Evolutionary conservation across 2,888 invertebrate genomes (phyloP), one percentile per base, ranked within the genome.

Genomic region (Chelonus formosanus): DNA sequence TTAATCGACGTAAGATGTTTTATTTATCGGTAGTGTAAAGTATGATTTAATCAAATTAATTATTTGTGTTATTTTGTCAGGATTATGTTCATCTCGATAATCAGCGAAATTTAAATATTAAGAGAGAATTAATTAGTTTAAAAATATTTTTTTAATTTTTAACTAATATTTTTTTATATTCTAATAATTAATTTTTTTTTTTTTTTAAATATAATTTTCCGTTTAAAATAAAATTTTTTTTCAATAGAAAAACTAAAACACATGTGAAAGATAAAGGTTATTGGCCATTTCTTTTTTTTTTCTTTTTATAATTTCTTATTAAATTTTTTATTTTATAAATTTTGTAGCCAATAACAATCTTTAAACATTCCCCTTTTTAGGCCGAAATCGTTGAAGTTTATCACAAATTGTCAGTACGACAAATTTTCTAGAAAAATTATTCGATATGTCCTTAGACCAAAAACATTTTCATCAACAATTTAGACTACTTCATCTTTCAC

Each of bases 341-440:
- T 20, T 20, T 20, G 20, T 20, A 20, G 20, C 20, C 20, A 20
- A 20, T 20, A 20, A 20, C 20, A 20, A 20, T 20, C 20, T 20
- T 20, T 20, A 20, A 20, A 20, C 20, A 20, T 20, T 20, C 20
- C 20, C 20, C 20, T 20, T 20, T 20, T 59, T 58, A 58, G 64
- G 58, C 64, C 64, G 43, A 64, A 64, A 64, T 64, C 64, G 64
- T 64, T 64, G 53, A 64, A 44, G 36, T 58, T 35, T 53, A 56
- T 56, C 36, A 50, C 56, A 36, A 48, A 64, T 45, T 34, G 20
- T 20, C 20, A 20, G 20, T 20, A 20, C 20, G 20, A 20, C 20
- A 20, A 20, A 20, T 20, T 20, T 20, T 20, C 20, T 20, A 20
- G 20, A 20, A 20, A 20, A 20, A 20, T 20, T 20, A 20, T 20